Evolutionary conservation across 2,888 invertebrate genomes (phyloP), one percentile per base, ranked within the genome.

Genomic region (Acrobeloides nanus): DNA sequence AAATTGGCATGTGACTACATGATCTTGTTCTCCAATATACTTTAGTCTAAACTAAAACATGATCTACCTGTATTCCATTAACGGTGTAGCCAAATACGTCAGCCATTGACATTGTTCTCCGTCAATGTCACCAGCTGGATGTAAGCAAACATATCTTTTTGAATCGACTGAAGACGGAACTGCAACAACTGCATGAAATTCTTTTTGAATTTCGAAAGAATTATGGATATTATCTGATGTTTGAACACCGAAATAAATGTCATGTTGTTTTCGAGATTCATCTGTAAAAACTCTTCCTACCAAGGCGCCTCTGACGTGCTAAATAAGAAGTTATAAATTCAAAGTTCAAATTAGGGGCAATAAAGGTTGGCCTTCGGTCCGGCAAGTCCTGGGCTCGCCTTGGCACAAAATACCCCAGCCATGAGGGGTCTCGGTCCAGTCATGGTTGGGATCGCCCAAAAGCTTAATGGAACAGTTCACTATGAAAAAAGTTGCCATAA

Each of bases 111-210:
- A 72, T 12, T 50, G 49, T 35, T 61, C 48, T 6, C 43, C 48
- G 3, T 57, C 45, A 6, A 40, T 29, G 31, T 60, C 57, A 12
- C 66, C 64, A 25, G 58, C 49, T 20, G 69, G 68, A 45, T 68
- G 53, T 41, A 72, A 51, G 37, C 69, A 68, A n/a, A 72, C 56
- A 20, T 55, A 56, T 29, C 64, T 45, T 1, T 46, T 31, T 1
- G 57, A 53, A 21, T 57, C 46, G 17, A 68, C 57, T 6, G 53
- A 29, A 0, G 67, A 44, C 10, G 60, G 56, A 4, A 61, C 34
- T 7, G 55, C 40, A 3, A 68, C 50, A 8, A 52, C 42, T 8
- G 56, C 32, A 21, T 48, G 37, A 34, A 46, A 56, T 25, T 31
- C 37, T 15, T 18, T 25, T 17, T 44, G 25, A 12, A 31, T 38